Conservation (phyloP, 2,888 invertebrate species). For the Exocentrus adspersus region DNA sequence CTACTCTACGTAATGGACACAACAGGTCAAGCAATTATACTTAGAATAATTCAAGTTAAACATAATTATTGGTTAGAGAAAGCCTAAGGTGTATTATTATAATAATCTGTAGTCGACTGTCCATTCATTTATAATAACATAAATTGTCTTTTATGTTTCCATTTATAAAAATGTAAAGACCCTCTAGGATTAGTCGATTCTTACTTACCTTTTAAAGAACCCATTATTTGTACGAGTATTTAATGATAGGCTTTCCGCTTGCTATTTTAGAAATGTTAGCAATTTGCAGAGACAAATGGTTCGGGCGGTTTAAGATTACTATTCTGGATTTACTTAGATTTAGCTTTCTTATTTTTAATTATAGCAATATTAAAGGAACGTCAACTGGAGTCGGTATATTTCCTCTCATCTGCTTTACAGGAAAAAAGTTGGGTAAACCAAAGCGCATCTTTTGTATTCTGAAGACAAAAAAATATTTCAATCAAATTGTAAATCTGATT, state of each 20-base stretch:
- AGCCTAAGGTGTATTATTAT: neutral
- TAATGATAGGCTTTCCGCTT: slow-evolving; percentile 2
- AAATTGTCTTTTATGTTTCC: neutral
- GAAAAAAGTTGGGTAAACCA: no score
- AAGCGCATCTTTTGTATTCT: no score
- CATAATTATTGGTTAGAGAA: neutral
- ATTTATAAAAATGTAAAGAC: neutral
- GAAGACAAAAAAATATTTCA: no score
- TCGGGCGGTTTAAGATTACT: slow-evolving; percentile 9
- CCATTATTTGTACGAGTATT: neutral
- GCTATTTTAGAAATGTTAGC: neutral
- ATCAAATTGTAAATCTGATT: no score
- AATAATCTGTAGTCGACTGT: neutral
- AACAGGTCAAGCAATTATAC: neutral
- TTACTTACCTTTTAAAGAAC: neutral
- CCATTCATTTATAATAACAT: neutral
- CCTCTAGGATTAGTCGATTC: neutral
- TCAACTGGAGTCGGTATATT: no score
- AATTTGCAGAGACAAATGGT: neutral
- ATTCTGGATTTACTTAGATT: no score
- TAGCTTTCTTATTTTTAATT: no score
- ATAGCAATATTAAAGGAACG: no score
- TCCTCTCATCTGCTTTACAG: no score
- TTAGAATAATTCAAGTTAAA: slow-evolving; percentile 6
- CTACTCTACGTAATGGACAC: neutral